phyloP scores from a whole-genome alignment of 2,797 vertebrate species.

The Microctenopoma stevenorrisi region DNA sequence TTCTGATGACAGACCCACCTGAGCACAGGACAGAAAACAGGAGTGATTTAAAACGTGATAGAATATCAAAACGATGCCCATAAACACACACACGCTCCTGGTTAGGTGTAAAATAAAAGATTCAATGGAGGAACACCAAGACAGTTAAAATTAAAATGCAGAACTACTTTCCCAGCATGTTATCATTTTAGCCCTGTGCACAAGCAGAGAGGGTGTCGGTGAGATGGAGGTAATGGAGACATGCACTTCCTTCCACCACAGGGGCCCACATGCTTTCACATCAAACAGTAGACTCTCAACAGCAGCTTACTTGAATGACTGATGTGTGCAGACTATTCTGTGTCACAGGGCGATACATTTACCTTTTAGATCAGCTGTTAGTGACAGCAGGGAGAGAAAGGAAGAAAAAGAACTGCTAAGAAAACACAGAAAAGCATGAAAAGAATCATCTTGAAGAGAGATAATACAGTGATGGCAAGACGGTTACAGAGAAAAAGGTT shows the following conservation, averaged over 20 bases:
- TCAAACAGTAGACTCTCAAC: slow-evolving; percentile 22
- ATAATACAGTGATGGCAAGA: slow-evolving; percentile 17
- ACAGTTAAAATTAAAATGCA: slow-evolving; percentile 11
- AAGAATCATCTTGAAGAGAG: slow-evolving; percentile 35
- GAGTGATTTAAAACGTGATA: not conserved
- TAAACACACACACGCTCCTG: not conserved
- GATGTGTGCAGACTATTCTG: slow-evolving; percentile 82
- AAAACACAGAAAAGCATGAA: slow-evolving; percentile 76
- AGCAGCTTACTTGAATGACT: slow-evolving; percentile 83
- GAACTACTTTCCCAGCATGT: not conserved
- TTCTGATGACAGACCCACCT: slow-evolving; percentile 96
- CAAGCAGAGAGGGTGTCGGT: slow-evolving; percentile 15
- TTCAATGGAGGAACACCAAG: slow-evolving; percentile 5
- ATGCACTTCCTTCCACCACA: slow-evolving; percentile 47
- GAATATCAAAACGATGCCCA: not conserved
- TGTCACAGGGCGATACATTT: slow-evolving; percentile 89
- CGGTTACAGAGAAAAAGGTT: not conserved
- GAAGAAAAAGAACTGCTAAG: slow-evolving; percentile 81
- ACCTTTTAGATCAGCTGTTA: slow-evolving; percentile 95
- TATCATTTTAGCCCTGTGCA: slow-evolving; percentile 19
- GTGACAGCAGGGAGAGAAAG: slow-evolving; percentile 88
- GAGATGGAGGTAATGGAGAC: slow-evolving; percentile 21
- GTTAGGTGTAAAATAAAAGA: slow-evolving; percentile 13
- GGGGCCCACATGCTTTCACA: slow-evolving; percentile 40
- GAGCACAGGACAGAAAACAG: slow-evolving; percentile 18